phyloP scores from a whole-genome alignment of 2,888 invertebrate species.

The Stramonita haemastoma region DNA sequence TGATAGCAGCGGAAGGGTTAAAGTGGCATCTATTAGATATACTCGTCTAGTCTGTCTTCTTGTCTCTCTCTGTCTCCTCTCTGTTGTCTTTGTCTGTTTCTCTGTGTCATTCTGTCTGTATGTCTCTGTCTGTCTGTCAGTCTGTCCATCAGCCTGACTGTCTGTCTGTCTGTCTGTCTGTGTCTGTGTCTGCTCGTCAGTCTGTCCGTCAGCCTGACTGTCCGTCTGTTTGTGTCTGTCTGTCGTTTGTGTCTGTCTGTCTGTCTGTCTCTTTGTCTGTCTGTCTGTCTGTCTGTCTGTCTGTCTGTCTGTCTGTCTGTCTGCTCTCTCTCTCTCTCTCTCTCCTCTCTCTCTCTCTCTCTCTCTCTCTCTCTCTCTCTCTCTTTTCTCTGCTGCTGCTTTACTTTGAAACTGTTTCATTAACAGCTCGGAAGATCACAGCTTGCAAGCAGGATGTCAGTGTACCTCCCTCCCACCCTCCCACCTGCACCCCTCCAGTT shows the following conservation, averaged over 20 bases:
- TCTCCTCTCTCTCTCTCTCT: too few relatives aligned
- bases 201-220: background rate
- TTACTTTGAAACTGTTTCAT: too few relatives aligned
- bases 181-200: background rate
- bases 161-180: background rate
- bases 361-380: too few relatives aligned
- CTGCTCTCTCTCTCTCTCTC: too few relatives aligned
- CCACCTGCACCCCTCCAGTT: too few relatives aligned
- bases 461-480: too few relatives aligned
- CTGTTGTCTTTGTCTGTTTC: background rate
- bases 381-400: too few relatives aligned
- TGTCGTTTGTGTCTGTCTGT: background rate
- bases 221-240: background rate
- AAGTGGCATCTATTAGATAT: too few relatives aligned
- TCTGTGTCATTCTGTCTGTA: background rate
- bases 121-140: slow-evolving; percentile 5
- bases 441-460: too few relatives aligned
- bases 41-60: background rate
- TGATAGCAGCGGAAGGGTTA: too few relatives aligned
- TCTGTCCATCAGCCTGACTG: background rate
- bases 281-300: slow-evolving; percentile 10
- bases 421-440: too few relatives aligned
- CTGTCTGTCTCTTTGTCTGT: slow-evolving; percentile 4
- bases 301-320: slow-evolving; percentile 3
- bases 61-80: slow-evolving; percentile 3